Percentiles rank a stretch among this genome's conserved stretches.
Evolutionary conservation across 23 tunicate species (phyloP).

Genomic region (Trididemnum miniatum): DNA sequence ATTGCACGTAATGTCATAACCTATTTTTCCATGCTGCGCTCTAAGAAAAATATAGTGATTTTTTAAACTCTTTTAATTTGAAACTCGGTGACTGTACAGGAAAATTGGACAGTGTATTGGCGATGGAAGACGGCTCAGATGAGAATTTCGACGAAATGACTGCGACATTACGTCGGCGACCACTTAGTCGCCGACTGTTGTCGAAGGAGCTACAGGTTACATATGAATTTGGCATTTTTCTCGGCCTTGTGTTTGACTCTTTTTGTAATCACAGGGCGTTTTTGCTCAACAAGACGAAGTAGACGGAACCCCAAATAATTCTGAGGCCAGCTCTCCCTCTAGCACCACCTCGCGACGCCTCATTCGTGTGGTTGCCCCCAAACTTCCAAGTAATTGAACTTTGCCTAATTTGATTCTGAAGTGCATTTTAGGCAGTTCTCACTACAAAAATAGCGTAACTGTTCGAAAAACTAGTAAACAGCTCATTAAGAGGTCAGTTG

Average conservation of each 20-base stretch:
- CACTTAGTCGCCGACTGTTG: conserved; percentile 48
- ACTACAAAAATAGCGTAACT: too few species aligned
- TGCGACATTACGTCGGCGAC: conserved; percentile 72
- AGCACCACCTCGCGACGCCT: conserved; percentile 38
- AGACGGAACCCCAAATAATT: neutral
- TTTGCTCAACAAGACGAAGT: neutral
- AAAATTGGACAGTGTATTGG: conserved; percentile 77
- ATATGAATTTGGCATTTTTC: neutral
- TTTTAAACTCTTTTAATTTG: too few species aligned
- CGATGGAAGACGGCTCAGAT: conserved; percentile 54
- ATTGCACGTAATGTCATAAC: too few species aligned
- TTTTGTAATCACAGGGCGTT: neutral
- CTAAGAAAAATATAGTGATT: too few species aligned
- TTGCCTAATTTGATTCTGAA: too few species aligned
- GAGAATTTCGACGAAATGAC: conserved; percentile 49
- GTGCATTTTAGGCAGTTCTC: too few species aligned
- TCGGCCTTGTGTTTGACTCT: neutral
- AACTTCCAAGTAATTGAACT: neutral
- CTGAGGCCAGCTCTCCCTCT: conserved; percentile 32
- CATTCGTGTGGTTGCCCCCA: conserved; percentile 45
- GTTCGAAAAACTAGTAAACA: too few species aligned
- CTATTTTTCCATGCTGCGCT: too few species aligned
- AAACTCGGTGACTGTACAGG: conserved; percentile 37
- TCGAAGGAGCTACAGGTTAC: conserved; percentile 65
- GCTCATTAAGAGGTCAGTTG: too few species aligned